Base-by-base conservation (phyloP, 2,113 vertebrate genomes). In the Syngnathoides biaculeatus region DNA sequence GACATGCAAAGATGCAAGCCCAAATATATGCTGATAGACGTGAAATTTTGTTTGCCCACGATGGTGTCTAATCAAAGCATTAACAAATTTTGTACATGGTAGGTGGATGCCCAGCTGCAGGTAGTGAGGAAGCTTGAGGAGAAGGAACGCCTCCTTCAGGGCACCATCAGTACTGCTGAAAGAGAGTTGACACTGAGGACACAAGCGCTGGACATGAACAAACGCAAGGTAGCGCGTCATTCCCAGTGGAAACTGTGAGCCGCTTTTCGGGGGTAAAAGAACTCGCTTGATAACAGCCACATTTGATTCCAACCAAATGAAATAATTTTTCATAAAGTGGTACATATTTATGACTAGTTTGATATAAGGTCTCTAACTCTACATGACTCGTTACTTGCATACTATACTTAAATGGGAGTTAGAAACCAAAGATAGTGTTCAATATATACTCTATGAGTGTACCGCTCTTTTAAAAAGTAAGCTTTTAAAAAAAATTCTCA, bases 101-200 rank as follows among this genome's bases (percentile, higher is more conserved):
- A 98, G 96, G 97, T 98, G 26, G 97, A 98, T 77, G 96, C 96
- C 20, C 96, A 98, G 85, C 87, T 98, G 57, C 95, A 98, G 77
- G 96, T 99, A 52, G 95, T 99, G 38, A 92, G 93, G 70, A 98
- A 98, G 79, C 90, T 98, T 9, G 96, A 99, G 68, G 96, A 98
- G 80, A 99, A 98, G 79, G 96, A 99, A 30, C 97, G 96, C 84
- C 90, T 99, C n/a, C 87, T 99, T 40, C 97, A 99, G 89, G 95
- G 94, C 86, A 99, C 94, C 66, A 97, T 98, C 64, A 94, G 92
- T 72, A 95, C 96, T 8, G 96, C 95, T 0, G 96, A 99, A 86
- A 95, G 97, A 68, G 96, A 99, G 77, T 72, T 99, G 65, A 86
- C 92, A 0, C 92, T 99, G 5, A 86, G 95, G 64, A 97, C 95